These are phyloP conservation scores for Scaptomyza flava DNA, from an alignment of 2,888 invertebrate species.

Conservation along the genomic window DNA sequence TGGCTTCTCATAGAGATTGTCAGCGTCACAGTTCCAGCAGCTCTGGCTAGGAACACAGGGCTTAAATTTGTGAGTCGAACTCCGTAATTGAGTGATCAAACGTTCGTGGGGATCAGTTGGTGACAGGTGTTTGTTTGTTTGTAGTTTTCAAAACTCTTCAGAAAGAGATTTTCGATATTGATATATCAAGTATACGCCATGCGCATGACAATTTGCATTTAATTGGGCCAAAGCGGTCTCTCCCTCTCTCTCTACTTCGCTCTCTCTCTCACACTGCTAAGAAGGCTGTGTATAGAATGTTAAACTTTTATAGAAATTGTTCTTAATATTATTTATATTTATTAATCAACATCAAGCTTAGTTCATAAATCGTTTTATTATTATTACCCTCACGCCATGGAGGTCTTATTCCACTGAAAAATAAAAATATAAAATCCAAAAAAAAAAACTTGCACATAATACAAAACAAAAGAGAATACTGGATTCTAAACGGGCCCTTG, in stretches of 20 bases:
- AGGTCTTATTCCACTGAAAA: slow-evolving; percentile 11
- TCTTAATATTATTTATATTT: slow-evolving; percentile 6
- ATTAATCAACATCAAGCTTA: slow-evolving; percentile 25
- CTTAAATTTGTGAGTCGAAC: slow-evolving; percentile 1
- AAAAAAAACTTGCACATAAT: slow-evolving; percentile 19
- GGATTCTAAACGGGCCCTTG: slow-evolving; percentile 42
- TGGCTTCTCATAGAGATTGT: neutral
- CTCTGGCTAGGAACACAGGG: slow-evolving; percentile 17
- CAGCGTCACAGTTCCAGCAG: slow-evolving; percentile 9
- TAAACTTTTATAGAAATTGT: slow-evolving; percentile 16
- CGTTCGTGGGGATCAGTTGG: slow-evolving; percentile 16
- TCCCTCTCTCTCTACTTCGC: neutral
- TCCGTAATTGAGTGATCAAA: slow-evolving; percentile 39
- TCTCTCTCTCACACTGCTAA: neutral
- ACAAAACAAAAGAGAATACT: slow-evolving; percentile 25
- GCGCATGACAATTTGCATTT: slow-evolving; percentile 30
- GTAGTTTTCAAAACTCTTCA: neutral
- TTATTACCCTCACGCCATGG: slow-evolving; percentile 17
- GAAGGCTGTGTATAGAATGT: slow-evolving; percentile 38
- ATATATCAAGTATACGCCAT: slow-evolving; percentile 40
- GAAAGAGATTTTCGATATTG: neutral
- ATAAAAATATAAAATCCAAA: neutral
- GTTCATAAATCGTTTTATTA: slow-evolving; percentile 12
- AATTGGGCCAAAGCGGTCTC: slow-evolving; percentile 19
- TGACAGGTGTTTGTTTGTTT: slow-evolving; percentile 19